phyloP scores from a whole-genome alignment of 2,888 invertebrate genomes.

The Erebia ligea region DNA sequence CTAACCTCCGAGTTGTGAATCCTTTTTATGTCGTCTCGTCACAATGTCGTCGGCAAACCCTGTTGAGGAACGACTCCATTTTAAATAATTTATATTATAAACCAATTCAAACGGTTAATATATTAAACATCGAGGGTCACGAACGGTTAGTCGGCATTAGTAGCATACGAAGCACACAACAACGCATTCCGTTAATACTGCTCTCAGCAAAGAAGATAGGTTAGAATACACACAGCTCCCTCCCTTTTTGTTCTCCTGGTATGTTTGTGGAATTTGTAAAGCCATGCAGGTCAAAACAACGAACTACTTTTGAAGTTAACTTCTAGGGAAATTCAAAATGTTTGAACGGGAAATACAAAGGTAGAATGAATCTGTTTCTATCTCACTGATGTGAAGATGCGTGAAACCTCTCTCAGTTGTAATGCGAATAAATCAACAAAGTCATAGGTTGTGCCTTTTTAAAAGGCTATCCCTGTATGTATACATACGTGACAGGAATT shows the following conservation, averaged over 20 bases:
- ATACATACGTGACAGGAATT: no score
- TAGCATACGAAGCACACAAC: slow-evolving; percentile 77
- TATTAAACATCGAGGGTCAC: slow-evolving; percentile 57
- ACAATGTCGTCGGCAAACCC: slow-evolving; percentile 82
- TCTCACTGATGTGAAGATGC: no score
- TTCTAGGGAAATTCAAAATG: not conserved
- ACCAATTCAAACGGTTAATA: slow-evolving; percentile 38
- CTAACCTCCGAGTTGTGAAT: slow-evolving; percentile 80
- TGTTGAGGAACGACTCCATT: slow-evolving; percentile 48
- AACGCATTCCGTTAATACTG: slow-evolving; percentile 67
- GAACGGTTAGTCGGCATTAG: slow-evolving; percentile 63
- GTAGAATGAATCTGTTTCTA: no score
- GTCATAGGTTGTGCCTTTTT: no score
- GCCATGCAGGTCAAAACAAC: slow-evolving; percentile 31
- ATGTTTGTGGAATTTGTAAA: slow-evolving; percentile 13
- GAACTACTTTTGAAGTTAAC: not conserved
- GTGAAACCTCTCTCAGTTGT: no score
- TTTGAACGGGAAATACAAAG: not conserved
- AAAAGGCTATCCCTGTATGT: no score
- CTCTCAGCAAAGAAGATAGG: slow-evolving; percentile 54
- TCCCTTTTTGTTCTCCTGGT: slow-evolving; percentile 41
- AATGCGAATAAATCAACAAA: no score
- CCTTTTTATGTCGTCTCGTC: slow-evolving; percentile 79
- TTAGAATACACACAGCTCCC: slow-evolving; percentile 57
- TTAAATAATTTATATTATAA: not conserved